These are phyloP conservation scores for Canis aureus DNA, from an alignment of 2,113 vertebrate genomes.

Conservation along the genomic window DNA sequence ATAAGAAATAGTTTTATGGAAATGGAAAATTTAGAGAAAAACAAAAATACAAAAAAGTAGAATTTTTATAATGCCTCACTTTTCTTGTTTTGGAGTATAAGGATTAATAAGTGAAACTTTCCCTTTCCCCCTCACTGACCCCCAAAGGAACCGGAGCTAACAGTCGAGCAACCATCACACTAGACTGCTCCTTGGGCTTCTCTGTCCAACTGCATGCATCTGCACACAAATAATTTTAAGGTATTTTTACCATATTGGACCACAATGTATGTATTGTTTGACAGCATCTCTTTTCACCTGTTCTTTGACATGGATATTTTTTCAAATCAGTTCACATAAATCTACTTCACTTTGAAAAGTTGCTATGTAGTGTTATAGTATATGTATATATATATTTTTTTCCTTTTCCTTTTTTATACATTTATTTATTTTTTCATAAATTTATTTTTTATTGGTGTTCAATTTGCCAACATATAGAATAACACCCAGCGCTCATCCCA, in stretches of 20 bases:
- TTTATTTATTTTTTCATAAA: too few relatives aligned
- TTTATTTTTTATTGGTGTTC: too few relatives aligned
- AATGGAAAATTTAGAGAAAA: neutral
- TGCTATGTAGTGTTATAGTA: neutral
- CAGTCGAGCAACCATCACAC: neutral
- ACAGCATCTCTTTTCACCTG: constrained; percentile 43
- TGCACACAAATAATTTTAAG: neutral
- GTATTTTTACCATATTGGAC: neutral
- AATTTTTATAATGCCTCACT: neutral
- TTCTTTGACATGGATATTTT: neutral
- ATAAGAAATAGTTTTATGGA: neutral
- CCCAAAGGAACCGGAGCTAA: neutral
- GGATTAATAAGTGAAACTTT: neutral
- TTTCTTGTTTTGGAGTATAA: neutral
- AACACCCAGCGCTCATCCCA: too few relatives aligned
- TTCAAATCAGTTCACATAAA: neutral
- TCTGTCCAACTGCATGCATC: neutral
- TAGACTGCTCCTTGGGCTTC: neutral
- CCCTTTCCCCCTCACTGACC: neutral
- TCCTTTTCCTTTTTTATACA: too few relatives aligned
- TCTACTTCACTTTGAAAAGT: neutral
- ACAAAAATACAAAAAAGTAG: neutral
- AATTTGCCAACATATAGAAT: too few relatives aligned
- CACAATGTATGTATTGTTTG: neutral
- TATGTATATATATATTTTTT: neutral